Evolutionary conservation across 2,797 vertebrate genomes (phyloP).

Genomic region (Chromis chromis): DNA sequence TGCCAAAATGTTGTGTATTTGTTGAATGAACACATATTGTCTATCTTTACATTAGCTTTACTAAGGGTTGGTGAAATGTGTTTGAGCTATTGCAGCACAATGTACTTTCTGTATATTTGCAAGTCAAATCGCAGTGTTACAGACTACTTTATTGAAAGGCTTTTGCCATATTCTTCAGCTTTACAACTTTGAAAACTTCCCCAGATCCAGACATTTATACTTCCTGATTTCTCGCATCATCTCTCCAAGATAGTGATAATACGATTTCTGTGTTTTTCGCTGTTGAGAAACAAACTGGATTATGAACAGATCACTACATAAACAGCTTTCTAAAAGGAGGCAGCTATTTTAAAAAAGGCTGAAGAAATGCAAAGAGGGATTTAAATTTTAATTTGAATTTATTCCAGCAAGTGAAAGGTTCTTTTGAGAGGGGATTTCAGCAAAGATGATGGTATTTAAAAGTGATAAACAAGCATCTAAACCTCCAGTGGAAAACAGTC

Average conservation of each 20-base stretch:
- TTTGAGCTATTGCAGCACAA: conserved; percentile 69
- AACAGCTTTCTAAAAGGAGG: conserved; percentile 93
- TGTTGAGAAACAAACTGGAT: conserved; percentile 93
- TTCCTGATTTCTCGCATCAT: conserved; percentile 90
- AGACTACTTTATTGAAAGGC: conserved; percentile 80
- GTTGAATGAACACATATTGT: conserved; percentile 61
- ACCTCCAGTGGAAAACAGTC: conserved; percentile 87
- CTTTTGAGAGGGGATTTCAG: conserved; percentile 92
- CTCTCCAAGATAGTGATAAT: conserved; percentile 91
- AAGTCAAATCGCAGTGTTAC: conserved; percentile 83
- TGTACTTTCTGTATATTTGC: conserved; percentile 80
- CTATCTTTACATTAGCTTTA: conserved; percentile 49
- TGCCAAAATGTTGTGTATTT: conserved; percentile 48
- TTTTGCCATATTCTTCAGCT: conserved; percentile 80
- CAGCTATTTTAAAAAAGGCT: conserved; percentile 93
- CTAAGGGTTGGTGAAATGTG: conserved; percentile 75
- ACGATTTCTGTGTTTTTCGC: conserved; percentile 90
- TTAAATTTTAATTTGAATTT: conserved; percentile 94
- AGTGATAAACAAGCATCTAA: conserved; percentile 93
- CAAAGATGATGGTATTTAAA: conserved; percentile 93
- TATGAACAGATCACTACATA: conserved; percentile 93
- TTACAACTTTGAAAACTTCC: conserved; percentile 87
- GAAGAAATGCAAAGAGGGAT: conserved; percentile 92
- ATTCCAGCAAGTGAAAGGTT: conserved; percentile 93
- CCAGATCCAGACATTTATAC: conserved; percentile 87